Evolutionary conservation across 2,797 vertebrate species (phyloP).

Genomic region (Chelidonichthys spinosus): DNA sequence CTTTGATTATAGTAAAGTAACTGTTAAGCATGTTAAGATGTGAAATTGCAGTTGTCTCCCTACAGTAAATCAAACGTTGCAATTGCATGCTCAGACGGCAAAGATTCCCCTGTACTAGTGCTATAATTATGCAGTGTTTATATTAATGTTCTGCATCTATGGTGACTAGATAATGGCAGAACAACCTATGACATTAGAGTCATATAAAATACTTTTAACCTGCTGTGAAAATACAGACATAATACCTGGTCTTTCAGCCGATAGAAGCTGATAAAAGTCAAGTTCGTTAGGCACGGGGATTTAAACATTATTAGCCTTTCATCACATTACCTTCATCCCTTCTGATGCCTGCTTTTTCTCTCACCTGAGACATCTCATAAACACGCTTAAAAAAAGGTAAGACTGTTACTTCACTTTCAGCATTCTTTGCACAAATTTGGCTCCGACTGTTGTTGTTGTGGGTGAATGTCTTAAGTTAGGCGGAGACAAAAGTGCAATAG

Average conservation of each 20-base stretch:
- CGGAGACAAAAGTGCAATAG: conserved; percentile 11
- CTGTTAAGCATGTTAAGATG: too few species aligned
- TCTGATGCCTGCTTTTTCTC: conserved; percentile 37
- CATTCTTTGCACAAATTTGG: conserved; percentile 17
- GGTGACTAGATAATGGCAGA: conserved; percentile 5
- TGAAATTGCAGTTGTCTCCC: too few species aligned
- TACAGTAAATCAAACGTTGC: neutral
- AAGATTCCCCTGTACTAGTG: neutral
- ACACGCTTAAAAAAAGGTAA: conserved; percentile 49
- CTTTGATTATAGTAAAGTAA: neutral
- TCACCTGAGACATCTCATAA: conserved; percentile 44
- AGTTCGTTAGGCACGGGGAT: conserved; percentile 41
- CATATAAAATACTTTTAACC: conserved; percentile 9
- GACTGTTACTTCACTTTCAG: conserved; percentile 43
- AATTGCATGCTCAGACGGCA: neutral
- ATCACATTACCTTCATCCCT: conserved; percentile 60
- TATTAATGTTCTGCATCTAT: neutral
- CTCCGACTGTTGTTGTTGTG: conserved; percentile 30
- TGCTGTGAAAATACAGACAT: conserved; percentile 21
- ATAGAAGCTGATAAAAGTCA: conserved; percentile 48
- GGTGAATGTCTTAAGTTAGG: conserved; percentile 22
- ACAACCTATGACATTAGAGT: conserved; percentile 22
- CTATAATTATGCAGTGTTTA: neutral
- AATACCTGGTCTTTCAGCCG: conserved; percentile 38
- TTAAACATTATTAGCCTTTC: conserved; percentile 57